A percentile compares a stretch with the other conserved stretches of the same genome.
Evolutionary conservation across 2,113 vertebrate species (phyloP).

Genomic region (Meleagris gallopavo): DNA sequence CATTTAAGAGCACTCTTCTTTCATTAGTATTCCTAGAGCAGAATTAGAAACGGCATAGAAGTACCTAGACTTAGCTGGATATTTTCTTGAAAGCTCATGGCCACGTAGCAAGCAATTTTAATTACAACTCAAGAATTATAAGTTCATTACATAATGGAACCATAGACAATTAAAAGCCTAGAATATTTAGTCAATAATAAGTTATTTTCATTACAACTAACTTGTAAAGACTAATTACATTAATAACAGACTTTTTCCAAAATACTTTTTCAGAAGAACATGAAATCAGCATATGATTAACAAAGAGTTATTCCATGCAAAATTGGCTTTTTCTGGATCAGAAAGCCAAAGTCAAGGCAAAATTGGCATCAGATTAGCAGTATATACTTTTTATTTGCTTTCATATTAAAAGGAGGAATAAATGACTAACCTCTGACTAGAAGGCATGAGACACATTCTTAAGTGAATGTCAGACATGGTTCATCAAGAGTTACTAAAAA

Average conservation of each 20-base stretch:
- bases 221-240: constrained; percentile 67
- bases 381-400: background rate
- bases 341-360: background rate
- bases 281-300: background rate
- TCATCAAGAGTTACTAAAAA: background rate
- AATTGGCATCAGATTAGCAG: background rate
- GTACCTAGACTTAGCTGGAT: background rate
- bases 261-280: background rate
- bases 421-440: background rate
- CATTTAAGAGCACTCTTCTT: background rate
- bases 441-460: background rate
- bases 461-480: background rate
- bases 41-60: background rate
- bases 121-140: constrained; percentile 10
- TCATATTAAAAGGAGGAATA: background rate
- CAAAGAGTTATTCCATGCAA: background rate
- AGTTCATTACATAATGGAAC: constrained; percentile 68
- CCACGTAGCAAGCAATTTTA: constrained; percentile 4
- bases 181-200: constrained; percentile 73
- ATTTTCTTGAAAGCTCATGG: constrained; percentile 34
- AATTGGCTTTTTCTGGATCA: background rate
- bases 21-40: background rate
- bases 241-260: constrained; percentile 54
- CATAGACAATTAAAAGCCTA: constrained; percentile 68
- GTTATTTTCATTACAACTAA: constrained; percentile 66